These are phyloP conservation scores for Ctena decussata DNA, from an alignment of 2,888 invertebrate genomes.

Conservation along the genomic window DNA sequence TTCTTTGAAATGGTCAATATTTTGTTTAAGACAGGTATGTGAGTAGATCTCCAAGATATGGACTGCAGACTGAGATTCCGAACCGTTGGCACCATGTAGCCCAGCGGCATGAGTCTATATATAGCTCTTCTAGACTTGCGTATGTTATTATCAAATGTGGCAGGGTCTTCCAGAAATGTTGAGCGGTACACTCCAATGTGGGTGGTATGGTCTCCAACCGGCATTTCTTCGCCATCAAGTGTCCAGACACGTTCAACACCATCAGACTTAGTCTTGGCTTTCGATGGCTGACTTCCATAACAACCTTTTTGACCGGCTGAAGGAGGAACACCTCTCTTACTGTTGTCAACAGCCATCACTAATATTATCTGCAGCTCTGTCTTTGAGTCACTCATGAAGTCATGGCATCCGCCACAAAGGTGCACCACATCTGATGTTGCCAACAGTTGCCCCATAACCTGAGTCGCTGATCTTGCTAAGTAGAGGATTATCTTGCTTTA, in stretches of 20 bases:
- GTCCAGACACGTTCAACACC: too few relatives aligned
- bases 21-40: background rate
- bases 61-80: background rate
- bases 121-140: background rate
- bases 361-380: background rate
- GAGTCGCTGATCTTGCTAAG: background rate
- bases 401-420: background rate
- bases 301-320: background rate
- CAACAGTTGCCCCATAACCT: background rate
- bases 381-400: background rate
- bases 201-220: background rate
- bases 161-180: background rate
- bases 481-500: background rate
- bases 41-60: background rate
- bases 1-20: background rate
- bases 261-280: background rate
- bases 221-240: background rate
- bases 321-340: background rate
- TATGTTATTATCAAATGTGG: background rate
- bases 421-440: background rate
- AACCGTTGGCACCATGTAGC: background rate
- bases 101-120: background rate
- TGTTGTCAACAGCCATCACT: background rate
- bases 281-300: background rate
- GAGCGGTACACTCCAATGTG: background rate